phyloP scores from a whole-genome alignment of 2,797 vertebrate species.

The Schizopygopsis pylzovi region DNA sequence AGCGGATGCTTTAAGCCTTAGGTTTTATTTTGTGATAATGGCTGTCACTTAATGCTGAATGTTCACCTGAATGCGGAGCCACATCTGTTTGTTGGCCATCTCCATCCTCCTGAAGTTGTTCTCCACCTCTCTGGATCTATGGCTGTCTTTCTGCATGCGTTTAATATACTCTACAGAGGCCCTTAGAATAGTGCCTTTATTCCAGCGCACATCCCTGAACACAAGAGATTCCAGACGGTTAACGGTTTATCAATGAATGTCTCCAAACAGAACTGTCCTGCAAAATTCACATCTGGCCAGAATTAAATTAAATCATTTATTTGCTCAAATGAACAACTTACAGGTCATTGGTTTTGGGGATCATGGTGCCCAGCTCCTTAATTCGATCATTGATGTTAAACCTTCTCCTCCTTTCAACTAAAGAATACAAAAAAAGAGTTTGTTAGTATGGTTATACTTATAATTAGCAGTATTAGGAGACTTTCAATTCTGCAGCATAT shows the following conservation, averaged over 20 bases:
- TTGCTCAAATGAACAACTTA: slow-evolving; percentile 72
- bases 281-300: neutral
- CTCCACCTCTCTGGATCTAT: slow-evolving; percentile 92
- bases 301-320: neutral
- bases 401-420: slow-evolving; percentile 93
- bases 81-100: slow-evolving; percentile 92
- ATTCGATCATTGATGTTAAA: slow-evolving; percentile 99
- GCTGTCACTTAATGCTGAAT: neutral
- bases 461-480: neutral
- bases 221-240: neutral
- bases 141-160: slow-evolving; percentile 96
- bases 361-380: slow-evolving; percentile 96
- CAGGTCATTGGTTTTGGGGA: slow-evolving; percentile 97
- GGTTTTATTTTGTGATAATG: neutral
- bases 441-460: neutral
- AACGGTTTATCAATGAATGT: neutral
- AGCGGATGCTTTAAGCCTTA: too few species aligned
- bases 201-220: slow-evolving; percentile 94
- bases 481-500: neutral
- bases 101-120: slow-evolving; percentile 94
- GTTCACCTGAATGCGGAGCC: slow-evolving; percentile 94
- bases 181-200: slow-evolving; percentile 96
- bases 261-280: neutral
- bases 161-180: slow-evolving; percentile 98
- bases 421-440: neutral